Percentiles rank a stretch among this genome's conserved stretches.
phyloP scores from a whole-genome alignment of 2,888 invertebrate species.

The Papilio protenor region DNA sequence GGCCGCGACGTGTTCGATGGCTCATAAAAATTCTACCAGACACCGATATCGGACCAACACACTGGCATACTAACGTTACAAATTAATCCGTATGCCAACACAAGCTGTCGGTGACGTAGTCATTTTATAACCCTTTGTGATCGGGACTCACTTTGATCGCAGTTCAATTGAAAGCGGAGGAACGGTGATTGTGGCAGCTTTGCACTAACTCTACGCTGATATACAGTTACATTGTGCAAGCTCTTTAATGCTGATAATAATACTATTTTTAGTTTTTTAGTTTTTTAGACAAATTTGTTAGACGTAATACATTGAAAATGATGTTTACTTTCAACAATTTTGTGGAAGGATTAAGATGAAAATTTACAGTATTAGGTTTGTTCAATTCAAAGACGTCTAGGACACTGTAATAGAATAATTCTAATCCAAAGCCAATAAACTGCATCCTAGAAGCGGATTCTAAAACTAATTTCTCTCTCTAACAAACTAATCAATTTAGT shows the following conservation, averaged over 20 bases:
- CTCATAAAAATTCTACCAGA: conserved; percentile 51
- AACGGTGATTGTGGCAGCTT: conserved; percentile 65
- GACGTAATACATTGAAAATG: background rate
- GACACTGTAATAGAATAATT: background rate
- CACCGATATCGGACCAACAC: conserved; percentile 51
- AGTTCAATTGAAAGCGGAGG: conserved; percentile 65
- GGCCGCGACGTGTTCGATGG: conserved; percentile 39
- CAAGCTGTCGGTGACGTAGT: conserved; percentile 64
- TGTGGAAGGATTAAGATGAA: too few species aligned
- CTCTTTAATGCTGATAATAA: background rate
- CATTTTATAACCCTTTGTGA: conserved; percentile 78
- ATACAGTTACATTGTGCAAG: background rate
- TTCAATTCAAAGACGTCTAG: background rate
- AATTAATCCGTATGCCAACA: conserved; percentile 65
- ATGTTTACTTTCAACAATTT: background rate
- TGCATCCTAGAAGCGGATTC: background rate
- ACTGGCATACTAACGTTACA: conserved; percentile 58
- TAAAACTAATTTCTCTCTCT: conserved; percentile 35
- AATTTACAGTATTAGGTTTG: too few species aligned
- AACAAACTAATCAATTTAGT: conserved; percentile 33
- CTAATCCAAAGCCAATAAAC: background rate
- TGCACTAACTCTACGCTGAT: background rate
- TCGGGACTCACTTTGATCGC: conserved; percentile 74
- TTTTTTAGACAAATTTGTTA: background rate
- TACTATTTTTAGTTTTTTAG: too few species aligned